phyloP scores from a whole-genome alignment of 2,797 vertebrate genomes.

The Pachyuromys duprasi region DNA sequence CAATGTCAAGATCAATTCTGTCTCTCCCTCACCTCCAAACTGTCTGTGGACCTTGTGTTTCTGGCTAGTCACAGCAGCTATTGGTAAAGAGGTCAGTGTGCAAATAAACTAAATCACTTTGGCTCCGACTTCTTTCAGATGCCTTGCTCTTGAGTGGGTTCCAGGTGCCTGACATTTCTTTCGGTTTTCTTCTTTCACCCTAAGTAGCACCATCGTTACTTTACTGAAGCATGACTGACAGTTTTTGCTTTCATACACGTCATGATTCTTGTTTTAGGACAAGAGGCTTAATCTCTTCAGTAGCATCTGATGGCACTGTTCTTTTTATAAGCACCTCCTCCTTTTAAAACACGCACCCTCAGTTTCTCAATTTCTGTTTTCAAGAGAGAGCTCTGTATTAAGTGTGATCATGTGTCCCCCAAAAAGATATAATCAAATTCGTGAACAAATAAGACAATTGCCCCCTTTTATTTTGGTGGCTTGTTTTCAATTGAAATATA shows the following conservation, averaged over 20 bases:
- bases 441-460: conserved; percentile 37
- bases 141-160: conserved; percentile 47
- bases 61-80: not conserved
- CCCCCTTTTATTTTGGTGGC: conserved; percentile 66
- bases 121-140: conserved; percentile 21
- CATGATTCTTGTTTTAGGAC: conserved; percentile 75
- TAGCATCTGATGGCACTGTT: conserved; percentile 62
- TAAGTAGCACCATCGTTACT: conserved; percentile 24
- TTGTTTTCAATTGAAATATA: conserved; percentile 75
- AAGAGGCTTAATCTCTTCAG: conserved; percentile 62
- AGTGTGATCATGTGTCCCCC: conserved; percentile 33
- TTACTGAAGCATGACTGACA: conserved; percentile 67
- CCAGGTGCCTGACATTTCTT: conserved; percentile 70
- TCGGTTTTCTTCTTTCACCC: conserved; percentile 69
- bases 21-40: not conserved
- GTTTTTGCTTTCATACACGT: conserved; percentile 65
- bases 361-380: conserved; percentile 59
- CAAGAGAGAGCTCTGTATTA: not conserved
- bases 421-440: conserved; percentile 66
- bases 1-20: conserved; percentile 31
- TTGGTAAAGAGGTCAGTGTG: conserved; percentile 52
- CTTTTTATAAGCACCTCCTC: conserved; percentile 62
- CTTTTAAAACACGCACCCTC: not conserved
- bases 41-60: conserved; percentile 25
- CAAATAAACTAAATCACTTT: conserved; percentile 61